Evolutionary conservation across 2,113 vertebrate genomes (phyloP).

Genomic region (Myodes glareolus): DNA sequence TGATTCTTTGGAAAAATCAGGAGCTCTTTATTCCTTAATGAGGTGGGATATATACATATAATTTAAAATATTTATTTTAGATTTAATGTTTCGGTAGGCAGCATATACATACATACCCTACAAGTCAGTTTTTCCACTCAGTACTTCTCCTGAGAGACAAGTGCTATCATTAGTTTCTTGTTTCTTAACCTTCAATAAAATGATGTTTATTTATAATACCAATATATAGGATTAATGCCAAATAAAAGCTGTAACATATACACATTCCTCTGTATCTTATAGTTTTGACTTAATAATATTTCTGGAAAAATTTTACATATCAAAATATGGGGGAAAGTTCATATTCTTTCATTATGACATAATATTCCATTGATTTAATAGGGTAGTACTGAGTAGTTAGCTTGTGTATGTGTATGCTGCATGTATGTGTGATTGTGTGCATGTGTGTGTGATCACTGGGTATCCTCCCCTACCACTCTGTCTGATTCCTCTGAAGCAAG

Average conservation of each 20-base stretch:
- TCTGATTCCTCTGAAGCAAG: background rate
- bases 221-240: background rate
- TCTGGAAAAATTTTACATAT: background rate
- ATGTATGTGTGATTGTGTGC: background rate
- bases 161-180: background rate
- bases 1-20: slow-evolving; percentile 28
- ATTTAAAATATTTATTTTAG: background rate
- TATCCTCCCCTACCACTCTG: background rate
- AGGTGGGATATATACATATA: background rate
- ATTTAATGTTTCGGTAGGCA: background rate
- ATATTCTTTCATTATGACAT: background rate
- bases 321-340: background rate
- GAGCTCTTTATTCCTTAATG: background rate
- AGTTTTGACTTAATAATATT: slow-evolving; percentile 31
- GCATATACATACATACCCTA: background rate
- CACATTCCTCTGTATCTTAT: background rate
- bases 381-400: background rate
- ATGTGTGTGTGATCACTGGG: too few species aligned
- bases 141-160: background rate
- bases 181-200: background rate
- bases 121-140: background rate
- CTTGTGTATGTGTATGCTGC: background rate
- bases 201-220: background rate
- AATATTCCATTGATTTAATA: background rate
- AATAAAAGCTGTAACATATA: background rate